Evolutionary conservation across 1,140 invertebrate species (phyloP), one percentile per base, ranked within the genome.

Genomic region (Trichonephila inaurata): DNA sequence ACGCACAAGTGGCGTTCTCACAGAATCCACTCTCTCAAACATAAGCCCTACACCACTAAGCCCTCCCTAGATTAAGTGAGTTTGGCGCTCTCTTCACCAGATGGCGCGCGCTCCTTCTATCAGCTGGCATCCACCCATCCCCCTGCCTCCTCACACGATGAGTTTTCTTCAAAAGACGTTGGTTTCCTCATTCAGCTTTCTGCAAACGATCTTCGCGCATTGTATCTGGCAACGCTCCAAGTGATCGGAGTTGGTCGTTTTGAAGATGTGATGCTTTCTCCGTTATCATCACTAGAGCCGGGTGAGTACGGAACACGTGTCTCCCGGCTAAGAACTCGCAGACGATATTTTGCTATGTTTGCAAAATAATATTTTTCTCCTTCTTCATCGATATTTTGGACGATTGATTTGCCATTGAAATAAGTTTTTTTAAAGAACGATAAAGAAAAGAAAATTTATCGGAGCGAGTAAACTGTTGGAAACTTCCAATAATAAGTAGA

Each of bases 141-240:
- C 66, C 21, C 88, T 77, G 40, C 82, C 64, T 61, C 7, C 85
- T 44, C 28, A 28, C 44, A 24, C 44, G 12, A 33, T 62, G 24
- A 87, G 58, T 86, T 87, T 92, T 92, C 83, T 81, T 85, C 81
- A 64, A 92, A 92, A 92, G 90, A 92, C 90, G 90, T 85, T 44
- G 28, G 72, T 44, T 77, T 81, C 24, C 90, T 85, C 60, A 81
- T 90, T 90, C 89, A 90, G 90, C 51, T 90, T 81, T 90, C 72
- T 19, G 44, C 91, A 33, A 44, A 60, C 62, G 91, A 82, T 77
- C 33, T 62, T 19, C 16, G 10, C 51, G 33, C 8, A 28, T 40
- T 10, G 81, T 24, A 72, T 66, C 69, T 81, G 89, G 69, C 66
- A 60, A 61, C 28, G 12, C 89, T 77, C 89, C 69, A 90, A 90